Percentiles rank a stretch among this genome's conserved stretches.
Evolutionary conservation across 2,888 invertebrate genomes (phyloP).

Genomic region (Agonopterix arenella): DNA sequence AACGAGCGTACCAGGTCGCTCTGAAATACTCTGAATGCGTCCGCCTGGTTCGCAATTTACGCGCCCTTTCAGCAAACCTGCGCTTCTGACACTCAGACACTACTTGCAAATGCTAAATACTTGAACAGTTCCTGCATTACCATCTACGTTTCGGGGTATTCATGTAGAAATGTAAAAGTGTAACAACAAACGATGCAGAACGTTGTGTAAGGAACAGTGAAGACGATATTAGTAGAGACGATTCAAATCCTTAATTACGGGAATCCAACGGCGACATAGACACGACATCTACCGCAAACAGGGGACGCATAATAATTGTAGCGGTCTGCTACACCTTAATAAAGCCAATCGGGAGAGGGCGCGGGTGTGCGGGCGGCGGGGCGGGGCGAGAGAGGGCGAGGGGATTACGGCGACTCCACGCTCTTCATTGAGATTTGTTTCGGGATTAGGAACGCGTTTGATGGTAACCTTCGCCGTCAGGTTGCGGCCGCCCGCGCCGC

Average conservation of each 20-base stretch:
- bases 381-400: slow-evolving; percentile 32
- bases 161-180: neutral
- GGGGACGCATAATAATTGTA: slow-evolving; percentile 76
- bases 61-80: slow-evolving; percentile 52
- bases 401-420: slow-evolving; percentile 66
- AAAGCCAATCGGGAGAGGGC: slow-evolving; percentile 67
- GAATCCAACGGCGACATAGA: slow-evolving; percentile 66
- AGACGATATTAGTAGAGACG: slow-evolving; percentile 53
- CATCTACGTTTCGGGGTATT: slow-evolving; percentile 2
- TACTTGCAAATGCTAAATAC: slow-evolving; percentile 34
- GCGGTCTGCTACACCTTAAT: slow-evolving; percentile 77
- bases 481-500: slow-evolving; percentile 28
- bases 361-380: slow-evolving; percentile 25
- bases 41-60: slow-evolving; percentile 58
- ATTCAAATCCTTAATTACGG: slow-evolving; percentile 72
- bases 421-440: slow-evolving; percentile 77
- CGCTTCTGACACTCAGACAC: slow-evolving; percentile 28
- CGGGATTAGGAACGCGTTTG: slow-evolving; percentile 70
- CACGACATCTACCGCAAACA: slow-evolving; percentile 72
- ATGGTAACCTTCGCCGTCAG: slow-evolving; percentile 54
- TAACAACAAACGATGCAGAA: neutral
- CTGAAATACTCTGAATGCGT: slow-evolving; percentile 61
- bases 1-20: slow-evolving; percentile 48
- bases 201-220: slow-evolving; percentile 10
- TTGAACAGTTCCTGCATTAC: slow-evolving; percentile 19